Percentiles rank a stretch among this genome's conserved stretches.
phyloP scores from a whole-genome alignment of 2,113 vertebrate genomes.

The Aspidoscelis tigris region DNA sequence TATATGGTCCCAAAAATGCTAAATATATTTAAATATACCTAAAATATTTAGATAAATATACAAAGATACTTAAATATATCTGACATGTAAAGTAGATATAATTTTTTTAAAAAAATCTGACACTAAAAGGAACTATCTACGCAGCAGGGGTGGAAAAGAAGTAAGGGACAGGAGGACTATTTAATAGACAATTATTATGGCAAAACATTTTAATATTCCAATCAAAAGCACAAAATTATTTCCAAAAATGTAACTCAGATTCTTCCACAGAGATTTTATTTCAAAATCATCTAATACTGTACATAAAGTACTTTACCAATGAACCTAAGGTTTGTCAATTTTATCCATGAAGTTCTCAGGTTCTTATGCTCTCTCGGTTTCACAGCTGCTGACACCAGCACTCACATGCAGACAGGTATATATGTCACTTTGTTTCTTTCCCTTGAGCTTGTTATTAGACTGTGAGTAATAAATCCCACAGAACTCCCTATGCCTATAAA shows the following conservation, averaged over 20 bases:
- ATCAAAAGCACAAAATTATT: background rate
- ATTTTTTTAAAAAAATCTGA: background rate
- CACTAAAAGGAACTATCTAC: background rate
- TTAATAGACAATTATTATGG: background rate
- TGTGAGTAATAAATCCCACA: conserved; percentile 16
- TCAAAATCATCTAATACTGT: background rate
- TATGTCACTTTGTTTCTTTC: background rate
- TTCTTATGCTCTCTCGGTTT: conserved; percentile 7
- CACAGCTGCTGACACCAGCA: background rate
- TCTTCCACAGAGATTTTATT: background rate
- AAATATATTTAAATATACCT: too few species aligned
- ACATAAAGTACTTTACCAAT: background rate
- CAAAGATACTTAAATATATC: too few species aligned
- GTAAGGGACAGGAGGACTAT: background rate
- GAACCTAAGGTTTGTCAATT: background rate
- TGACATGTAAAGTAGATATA: background rate
- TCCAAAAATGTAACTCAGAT: background rate
- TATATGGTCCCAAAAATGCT: too few species aligned
- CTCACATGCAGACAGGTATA: background rate
- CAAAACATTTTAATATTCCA: background rate
- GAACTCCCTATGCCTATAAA: conserved; percentile 15
- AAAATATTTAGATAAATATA: too few species aligned
- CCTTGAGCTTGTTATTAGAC: conserved; percentile 9
- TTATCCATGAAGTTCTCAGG: background rate
- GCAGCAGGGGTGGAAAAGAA: too few species aligned